Evolutionary conservation across 2,888 invertebrate genomes (phyloP).

Genomic region (Clostera curtula): DNA sequence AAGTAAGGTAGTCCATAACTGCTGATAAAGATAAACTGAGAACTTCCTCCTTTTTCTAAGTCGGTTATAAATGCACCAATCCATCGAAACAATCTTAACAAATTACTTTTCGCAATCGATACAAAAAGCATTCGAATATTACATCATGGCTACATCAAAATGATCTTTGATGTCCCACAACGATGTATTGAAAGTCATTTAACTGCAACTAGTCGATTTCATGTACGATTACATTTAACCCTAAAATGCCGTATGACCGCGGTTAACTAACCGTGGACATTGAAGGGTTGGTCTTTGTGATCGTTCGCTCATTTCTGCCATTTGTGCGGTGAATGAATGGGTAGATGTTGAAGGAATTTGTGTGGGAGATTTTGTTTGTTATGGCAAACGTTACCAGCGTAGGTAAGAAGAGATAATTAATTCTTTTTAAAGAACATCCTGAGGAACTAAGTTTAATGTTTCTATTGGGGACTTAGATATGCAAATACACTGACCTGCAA

Average conservation of each 20-base stretch:
- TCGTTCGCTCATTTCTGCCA: slow-evolving; percentile 54
- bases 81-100: too few relatives aligned
- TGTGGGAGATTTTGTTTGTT: too few relatives aligned
- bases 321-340: slow-evolving; percentile 47
- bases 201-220: slow-evolving; percentile 52
- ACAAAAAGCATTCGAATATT: neutral
- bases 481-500: too few relatives aligned
- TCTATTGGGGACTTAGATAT: too few relatives aligned
- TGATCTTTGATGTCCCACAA: slow-evolving; percentile 43
- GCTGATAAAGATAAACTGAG: too few relatives aligned
- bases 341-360: slow-evolving; percentile 24
- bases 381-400: too few relatives aligned
- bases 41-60: too few relatives aligned
- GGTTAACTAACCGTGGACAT: slow-evolving; percentile 60
- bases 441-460: too few relatives aligned
- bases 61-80: too few relatives aligned
- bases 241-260: slow-evolving; percentile 23
- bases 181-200: slow-evolving; percentile 49
- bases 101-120: neutral
- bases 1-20: too few relatives aligned
- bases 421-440: too few relatives aligned
- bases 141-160: neutral
- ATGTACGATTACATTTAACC: slow-evolving; percentile 53
- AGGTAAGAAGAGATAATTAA: too few relatives aligned
- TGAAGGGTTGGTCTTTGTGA: slow-evolving; percentile 59